A percentile compares a stretch with the other conserved stretches of the same genome.
These are phyloP conservation scores for Lontra canadensis DNA, from an alignment of 2,113 vertebrate genomes.

Conservation along the genomic window DNA sequence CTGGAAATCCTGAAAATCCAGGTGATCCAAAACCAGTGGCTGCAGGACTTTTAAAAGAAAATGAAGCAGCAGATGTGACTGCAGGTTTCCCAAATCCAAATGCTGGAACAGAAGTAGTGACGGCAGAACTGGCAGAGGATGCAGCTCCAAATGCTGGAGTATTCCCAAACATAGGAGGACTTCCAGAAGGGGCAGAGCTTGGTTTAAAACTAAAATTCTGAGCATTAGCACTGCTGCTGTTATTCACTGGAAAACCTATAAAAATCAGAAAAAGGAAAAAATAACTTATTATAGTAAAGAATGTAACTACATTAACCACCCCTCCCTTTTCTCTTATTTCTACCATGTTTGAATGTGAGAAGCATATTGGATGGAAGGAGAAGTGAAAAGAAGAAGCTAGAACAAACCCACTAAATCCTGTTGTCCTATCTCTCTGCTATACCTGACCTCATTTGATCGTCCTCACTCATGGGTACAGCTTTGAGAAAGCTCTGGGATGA, in stretches of 20 bases:
- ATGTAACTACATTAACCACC: background rate
- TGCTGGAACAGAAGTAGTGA: slow-evolving; percentile 32
- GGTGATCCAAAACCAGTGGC: slow-evolving; percentile 72
- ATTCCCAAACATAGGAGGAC: slow-evolving; percentile 77
- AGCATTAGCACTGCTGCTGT: slow-evolving; percentile 51
- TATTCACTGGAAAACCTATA: slow-evolving; percentile 85
- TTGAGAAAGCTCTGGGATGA: background rate
- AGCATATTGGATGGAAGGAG: background rate
- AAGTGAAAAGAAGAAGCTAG: slow-evolving; percentile 4
- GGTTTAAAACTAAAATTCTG: slow-evolving; percentile 88
- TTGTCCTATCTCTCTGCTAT: background rate
- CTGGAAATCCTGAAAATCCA: slow-evolving; percentile 78
- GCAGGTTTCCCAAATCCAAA: slow-evolving; percentile 71
- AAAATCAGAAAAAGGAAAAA: background rate
- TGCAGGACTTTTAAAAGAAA: slow-evolving; percentile 82
- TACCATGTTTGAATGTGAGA: background rate
- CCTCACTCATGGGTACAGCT: background rate
- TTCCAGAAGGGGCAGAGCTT: slow-evolving; percentile 66
- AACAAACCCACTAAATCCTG: background rate
- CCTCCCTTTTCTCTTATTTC: background rate
- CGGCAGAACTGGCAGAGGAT: background rate
- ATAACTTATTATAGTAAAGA: background rate
- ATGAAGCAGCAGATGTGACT: slow-evolving; percentile 77
- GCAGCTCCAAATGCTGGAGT: slow-evolving; percentile 67
- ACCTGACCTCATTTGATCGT: background rate